Evolutionary conservation across 1,140 invertebrate genomes (phyloP).

Genomic region (Manduca sexta): DNA sequence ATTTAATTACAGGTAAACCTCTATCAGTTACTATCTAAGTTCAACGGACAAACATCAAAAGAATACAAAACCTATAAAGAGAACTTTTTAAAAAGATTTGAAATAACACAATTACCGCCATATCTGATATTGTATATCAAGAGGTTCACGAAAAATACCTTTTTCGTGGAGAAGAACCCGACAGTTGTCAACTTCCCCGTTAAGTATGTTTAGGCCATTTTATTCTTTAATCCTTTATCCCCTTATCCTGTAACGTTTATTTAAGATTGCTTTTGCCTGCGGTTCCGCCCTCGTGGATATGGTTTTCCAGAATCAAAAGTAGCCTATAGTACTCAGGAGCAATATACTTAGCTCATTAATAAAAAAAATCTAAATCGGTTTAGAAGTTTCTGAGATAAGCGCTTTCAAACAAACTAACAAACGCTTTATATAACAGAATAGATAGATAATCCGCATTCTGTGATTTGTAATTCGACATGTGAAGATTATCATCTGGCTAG

Average conservation of each 20-base stretch:
- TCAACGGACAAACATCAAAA: slow-evolving; percentile 95
- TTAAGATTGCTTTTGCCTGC: neutral
- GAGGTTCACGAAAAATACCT: slow-evolving; percentile 99
- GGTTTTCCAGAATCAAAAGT: no score
- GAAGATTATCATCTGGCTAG: no score
- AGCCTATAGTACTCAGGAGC: no score
- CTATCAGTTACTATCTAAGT: slow-evolving; percentile 94
- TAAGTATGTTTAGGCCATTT: slow-evolving; percentile 87
- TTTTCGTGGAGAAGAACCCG: slow-evolving; percentile 99
- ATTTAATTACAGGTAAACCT: slow-evolving; percentile 92
- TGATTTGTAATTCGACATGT: no score
- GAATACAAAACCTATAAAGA: slow-evolving; percentile 99
- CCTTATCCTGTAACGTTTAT: neutral
- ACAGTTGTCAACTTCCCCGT: slow-evolving; percentile 99
- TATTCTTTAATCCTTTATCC: neutral
- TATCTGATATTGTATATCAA: slow-evolving; percentile 98
- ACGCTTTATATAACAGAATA: no score
- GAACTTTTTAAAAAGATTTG: slow-evolving; percentile 97
- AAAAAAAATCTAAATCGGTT: no score
- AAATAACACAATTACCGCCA: slow-evolving; percentile 95
- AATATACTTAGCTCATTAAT: no score
- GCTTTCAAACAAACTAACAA: no score
- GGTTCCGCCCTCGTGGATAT: no score
- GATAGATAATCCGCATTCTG: no score
- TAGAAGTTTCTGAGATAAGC: no score